A percentile compares a stretch with the other conserved stretches of the same genome.
phyloP scores from a whole-genome alignment of 1,140 invertebrate genomes.

The Triops cancriformis region DNA sequence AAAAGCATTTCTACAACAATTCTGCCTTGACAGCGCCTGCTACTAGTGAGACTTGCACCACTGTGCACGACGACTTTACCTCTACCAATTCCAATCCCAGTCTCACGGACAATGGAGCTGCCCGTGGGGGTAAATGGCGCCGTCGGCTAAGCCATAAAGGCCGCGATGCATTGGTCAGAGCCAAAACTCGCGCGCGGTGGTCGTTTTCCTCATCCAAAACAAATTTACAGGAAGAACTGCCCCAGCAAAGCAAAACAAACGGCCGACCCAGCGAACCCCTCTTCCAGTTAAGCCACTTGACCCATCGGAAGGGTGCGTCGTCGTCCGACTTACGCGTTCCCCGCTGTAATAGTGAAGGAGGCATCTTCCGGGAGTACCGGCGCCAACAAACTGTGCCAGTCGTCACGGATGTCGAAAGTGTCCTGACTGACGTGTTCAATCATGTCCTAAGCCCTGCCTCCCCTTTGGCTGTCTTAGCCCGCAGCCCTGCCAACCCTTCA shows the following conservation, averaged over 20 bases:
- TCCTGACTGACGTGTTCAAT: slow-evolving; percentile 22
- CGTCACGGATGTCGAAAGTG: slow-evolving; percentile 26
- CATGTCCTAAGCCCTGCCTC: slow-evolving; percentile 19
- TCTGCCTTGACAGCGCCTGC: not conserved
- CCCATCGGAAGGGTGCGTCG: slow-evolving; percentile 7
- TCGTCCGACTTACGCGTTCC: not conserved
- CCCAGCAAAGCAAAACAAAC: not conserved
- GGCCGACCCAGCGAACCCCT: not conserved
- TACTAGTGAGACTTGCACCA: not conserved
- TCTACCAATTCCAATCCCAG: not conserved
- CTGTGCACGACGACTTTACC: not conserved
- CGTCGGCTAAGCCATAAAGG: not conserved
- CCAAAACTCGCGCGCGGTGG: not conserved
- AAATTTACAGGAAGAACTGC: not conserved
- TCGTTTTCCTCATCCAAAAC: not conserved
- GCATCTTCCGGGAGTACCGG: not conserved
- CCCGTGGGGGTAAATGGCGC: not conserved
- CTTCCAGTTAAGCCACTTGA: not conserved
- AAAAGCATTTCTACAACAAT: not conserved
- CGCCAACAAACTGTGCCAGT: slow-evolving; percentile 23
- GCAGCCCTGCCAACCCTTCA: not conserved
- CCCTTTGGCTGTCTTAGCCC: not conserved
- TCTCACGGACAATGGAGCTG: not conserved
- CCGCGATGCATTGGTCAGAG: not conserved
- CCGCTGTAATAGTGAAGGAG: not conserved